Conservation (phyloP, 2,888 invertebrate species). For the Mylabris sibirica region DNA sequence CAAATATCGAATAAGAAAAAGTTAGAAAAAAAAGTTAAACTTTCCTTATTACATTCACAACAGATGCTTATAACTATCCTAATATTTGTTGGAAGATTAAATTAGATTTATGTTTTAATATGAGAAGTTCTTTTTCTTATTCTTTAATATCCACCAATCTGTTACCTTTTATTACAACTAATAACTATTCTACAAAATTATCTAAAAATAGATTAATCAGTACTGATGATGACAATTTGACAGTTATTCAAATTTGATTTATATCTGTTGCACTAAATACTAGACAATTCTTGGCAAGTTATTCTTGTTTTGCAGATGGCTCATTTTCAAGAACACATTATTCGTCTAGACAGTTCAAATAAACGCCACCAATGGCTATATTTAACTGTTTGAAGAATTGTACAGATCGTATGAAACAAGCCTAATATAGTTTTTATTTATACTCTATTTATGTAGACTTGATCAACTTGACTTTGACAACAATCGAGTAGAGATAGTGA, state of each 20-base stretch:
- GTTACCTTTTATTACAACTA: neutral
- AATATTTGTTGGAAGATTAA: slow-evolving; percentile 29
- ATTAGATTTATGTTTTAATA: slow-evolving; percentile 33
- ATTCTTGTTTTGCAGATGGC: neutral
- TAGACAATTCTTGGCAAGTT: slow-evolving; percentile 6
- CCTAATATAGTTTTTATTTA: no score
- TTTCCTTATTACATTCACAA: neutral
- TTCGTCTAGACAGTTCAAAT: slow-evolving; percentile 4
- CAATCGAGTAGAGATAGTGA: no score
- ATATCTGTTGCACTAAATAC: neutral
- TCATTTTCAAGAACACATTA: slow-evolving; percentile 7
- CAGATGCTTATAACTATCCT: slow-evolving; percentile 22
- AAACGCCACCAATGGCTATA: neutral
- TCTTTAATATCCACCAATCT: neutral
- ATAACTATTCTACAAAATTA: neutral
- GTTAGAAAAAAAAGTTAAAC: neutral
- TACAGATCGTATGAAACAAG: neutral
- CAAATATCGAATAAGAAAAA: neutral
- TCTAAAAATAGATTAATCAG: neutral
- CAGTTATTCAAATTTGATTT: neutral
- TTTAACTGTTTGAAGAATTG: neutral
- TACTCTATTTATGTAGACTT: no score
- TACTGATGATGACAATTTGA: neutral
- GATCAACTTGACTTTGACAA: no score
- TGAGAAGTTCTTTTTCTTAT: slow-evolving; percentile 22